Conservation (phyloP, 2,113 vertebrate genomes). For the Zosterops lateralis region DNA sequence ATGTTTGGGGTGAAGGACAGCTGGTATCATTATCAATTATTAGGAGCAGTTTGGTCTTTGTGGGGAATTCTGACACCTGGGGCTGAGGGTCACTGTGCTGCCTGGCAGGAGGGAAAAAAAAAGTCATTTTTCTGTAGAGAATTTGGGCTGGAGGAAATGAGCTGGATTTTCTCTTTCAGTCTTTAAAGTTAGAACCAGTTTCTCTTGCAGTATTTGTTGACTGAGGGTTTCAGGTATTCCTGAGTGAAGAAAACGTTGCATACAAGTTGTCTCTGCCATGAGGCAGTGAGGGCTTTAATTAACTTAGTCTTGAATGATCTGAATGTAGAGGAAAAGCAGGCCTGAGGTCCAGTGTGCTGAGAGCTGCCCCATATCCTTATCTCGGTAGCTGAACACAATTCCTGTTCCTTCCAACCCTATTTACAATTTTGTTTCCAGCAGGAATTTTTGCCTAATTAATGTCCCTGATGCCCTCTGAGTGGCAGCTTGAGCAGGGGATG, state of each 20-base stretch:
- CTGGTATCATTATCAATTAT: not conserved
- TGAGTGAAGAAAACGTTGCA: not conserved
- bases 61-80: not conserved
- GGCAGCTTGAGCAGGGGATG: not conserved
- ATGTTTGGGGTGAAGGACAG: not conserved
- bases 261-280: not conserved
- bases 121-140: not conserved
- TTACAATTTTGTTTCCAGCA: not conserved
- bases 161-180: not conserved
- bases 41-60: not conserved
- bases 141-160: not conserved
- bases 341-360: not conserved
- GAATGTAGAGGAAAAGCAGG: not conserved
- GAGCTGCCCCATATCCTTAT: not conserved
- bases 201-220: not conserved
- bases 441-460: not conserved
- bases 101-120: not conserved
- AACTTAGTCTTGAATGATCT: not conserved
- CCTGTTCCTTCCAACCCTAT: fast-evolving
- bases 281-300: not conserved
- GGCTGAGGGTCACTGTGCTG: fast-evolving
- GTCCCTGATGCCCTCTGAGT: fast-evolving
- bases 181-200: not conserved
- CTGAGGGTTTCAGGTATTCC: not conserved
- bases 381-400: not conserved